Evolutionary conservation across 2,113 vertebrate genomes (phyloP).

Genomic region (Aphyosemion australe): DNA sequence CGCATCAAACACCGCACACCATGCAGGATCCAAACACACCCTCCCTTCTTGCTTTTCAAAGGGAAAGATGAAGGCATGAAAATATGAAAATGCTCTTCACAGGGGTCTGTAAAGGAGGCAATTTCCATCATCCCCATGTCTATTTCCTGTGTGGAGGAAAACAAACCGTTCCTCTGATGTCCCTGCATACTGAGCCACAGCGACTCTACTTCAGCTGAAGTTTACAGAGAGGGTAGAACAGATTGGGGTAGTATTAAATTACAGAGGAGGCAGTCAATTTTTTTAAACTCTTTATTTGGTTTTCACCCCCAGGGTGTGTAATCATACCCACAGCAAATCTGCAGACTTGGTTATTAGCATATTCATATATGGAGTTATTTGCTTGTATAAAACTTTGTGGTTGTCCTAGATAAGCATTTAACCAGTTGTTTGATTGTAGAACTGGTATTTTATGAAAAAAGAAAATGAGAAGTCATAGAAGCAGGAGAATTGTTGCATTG

Average conservation of each 20-base stretch:
- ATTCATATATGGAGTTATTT: conserved; percentile 70
- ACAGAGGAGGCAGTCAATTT: conserved; percentile 59
- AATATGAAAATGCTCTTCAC: conserved; percentile 80
- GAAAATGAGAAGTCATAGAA: conserved; percentile 1
- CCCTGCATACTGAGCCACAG: conserved; percentile 61
- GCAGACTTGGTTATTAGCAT: conserved; percentile 62
- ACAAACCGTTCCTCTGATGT: conserved; percentile 70
- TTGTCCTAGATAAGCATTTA: conserved; percentile 65
- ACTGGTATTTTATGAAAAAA: conserved; percentile 19
- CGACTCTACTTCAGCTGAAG: conserved; percentile 56
- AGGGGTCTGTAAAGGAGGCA: conserved; percentile 75
- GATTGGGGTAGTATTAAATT: conserved; percentile 66
- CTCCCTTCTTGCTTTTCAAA: conserved; percentile 70
- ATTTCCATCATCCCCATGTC: conserved; percentile 72
- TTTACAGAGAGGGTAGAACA: conserved; percentile 58
- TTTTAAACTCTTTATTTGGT: conserved; percentile 70
- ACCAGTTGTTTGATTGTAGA: conserved; percentile 52
- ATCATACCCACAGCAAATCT: conserved; percentile 66
- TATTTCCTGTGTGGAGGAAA: conserved; percentile 65
- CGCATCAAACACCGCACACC: conserved; percentile 64
- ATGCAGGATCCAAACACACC: conserved; percentile 42
- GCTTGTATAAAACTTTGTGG: conserved; percentile 64
- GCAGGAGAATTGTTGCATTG: background rate
- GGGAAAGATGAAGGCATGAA: conserved; percentile 74
- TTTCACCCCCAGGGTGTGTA: conserved; percentile 68